Conservation (phyloP, 2,797 vertebrate genomes). For the Liasis olivaceus region DNA sequence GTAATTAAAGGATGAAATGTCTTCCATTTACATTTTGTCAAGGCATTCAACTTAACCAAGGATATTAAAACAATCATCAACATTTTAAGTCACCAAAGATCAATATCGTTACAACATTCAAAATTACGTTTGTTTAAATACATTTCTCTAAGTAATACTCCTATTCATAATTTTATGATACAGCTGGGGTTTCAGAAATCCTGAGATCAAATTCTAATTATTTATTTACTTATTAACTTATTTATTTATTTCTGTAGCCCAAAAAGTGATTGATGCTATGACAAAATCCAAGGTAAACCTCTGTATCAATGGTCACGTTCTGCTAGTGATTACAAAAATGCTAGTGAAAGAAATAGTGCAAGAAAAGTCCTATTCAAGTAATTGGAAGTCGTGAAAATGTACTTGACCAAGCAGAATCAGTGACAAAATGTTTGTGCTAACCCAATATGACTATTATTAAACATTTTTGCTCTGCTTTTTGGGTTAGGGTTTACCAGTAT, state of each 20-base stretch:
- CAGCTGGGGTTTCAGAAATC: not conserved
- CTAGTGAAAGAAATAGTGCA: not conserved
- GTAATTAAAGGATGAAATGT: not conserved
- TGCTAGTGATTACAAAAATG: not conserved
- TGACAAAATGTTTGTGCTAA: not conserved
- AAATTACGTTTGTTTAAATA: not conserved
- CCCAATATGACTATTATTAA: not conserved
- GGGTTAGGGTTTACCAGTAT: not conserved
- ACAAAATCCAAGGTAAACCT: not conserved
- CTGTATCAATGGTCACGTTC: not conserved
- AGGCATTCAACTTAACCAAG: not conserved
- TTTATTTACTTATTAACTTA: not conserved
- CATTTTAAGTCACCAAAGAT: not conserved
- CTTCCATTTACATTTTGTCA: not conserved
- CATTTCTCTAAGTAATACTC: not conserved
- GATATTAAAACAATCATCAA: not conserved
- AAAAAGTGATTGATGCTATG: not conserved
- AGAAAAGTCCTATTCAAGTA: not conserved
- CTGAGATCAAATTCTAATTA: not conserved
- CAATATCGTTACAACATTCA: not conserved
- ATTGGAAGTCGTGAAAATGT: not conserved
- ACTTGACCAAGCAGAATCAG: not conserved
- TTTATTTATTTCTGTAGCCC: not conserved
- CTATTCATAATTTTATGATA: not conserved
- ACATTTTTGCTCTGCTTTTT: not conserved